Percentiles rank a stretch among this genome's conserved stretches.
Conservation (phyloP, 92 coral and sea anemone genomes). For the Porites cylindrica region DNA sequence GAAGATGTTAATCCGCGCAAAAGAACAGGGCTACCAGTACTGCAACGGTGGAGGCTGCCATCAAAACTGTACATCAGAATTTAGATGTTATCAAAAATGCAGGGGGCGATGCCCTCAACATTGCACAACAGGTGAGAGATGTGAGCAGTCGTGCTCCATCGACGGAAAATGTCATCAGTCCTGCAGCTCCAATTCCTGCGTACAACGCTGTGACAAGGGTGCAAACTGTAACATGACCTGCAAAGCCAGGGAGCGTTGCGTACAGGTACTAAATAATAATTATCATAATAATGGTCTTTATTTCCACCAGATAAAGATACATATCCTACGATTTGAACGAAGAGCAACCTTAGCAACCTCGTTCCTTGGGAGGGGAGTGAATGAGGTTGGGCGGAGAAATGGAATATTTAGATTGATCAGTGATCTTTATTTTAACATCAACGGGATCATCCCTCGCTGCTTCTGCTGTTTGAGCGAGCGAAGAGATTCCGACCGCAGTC, state of each 20-base stretch:
- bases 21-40: slow-evolving; percentile 23
- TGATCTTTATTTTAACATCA: too few species aligned
- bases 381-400: too few species aligned
- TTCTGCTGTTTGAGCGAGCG: too few species aligned
- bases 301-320: too few species aligned
- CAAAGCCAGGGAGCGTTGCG: slow-evolving; percentile 21
- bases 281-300: too few species aligned
- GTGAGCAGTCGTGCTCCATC: slow-evolving; percentile 32
- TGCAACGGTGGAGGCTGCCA: slow-evolving; percentile 28
- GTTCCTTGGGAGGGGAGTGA: too few species aligned
- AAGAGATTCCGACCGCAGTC: too few species aligned
- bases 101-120: slow-evolving; percentile 27
- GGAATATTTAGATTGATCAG: too few species aligned
- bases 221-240: slow-evolving; percentile 43
- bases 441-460: too few species aligned
- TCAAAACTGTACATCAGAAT: slow-evolving; percentile 33
- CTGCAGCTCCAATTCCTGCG: slow-evolving; percentile 23
- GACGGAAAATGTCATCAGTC: slow-evolving; percentile 30
- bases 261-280: slow-evolving; percentile 12
- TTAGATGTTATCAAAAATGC: slow-evolving; percentile 47
- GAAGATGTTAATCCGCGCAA: slow-evolving; percentile 36
- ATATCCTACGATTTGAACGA: too few species aligned
- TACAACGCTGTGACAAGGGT: slow-evolving; percentile 19
- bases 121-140: slow-evolving; percentile 22
- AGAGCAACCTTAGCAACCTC: too few species aligned